phyloP scores from a whole-genome alignment of 2,797 vertebrate species.

The Eulemur mongoz region DNA sequence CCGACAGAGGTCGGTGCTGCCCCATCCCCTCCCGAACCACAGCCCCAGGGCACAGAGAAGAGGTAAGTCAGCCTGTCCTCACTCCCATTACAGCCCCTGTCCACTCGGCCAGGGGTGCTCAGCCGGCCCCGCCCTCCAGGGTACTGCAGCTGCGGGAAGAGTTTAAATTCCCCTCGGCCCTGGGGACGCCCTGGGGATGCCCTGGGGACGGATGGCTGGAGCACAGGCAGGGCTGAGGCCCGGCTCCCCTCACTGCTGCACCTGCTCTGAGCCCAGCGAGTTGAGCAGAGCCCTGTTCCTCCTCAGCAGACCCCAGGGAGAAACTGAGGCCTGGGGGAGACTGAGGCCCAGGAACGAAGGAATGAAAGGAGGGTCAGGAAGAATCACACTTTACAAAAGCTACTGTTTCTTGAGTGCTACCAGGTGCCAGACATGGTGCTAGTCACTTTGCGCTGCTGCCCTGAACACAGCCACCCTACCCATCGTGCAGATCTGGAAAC shows the following conservation, averaged over 20 bases:
- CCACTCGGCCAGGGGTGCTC: neutral
- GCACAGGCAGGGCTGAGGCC: neutral
- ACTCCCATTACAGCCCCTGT: neutral
- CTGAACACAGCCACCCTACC: neutral
- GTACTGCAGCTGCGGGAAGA: neutral
- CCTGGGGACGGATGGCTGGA: neutral
- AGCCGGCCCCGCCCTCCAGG: neutral
- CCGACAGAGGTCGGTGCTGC: neutral
- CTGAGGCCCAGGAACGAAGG: no score
- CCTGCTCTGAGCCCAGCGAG: neutral
- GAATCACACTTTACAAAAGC: neutral
- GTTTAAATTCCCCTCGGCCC: neutral
- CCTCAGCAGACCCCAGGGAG: neutral
- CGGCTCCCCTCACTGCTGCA: neutral
- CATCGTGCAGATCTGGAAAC: neutral
- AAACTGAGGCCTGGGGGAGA: neutral
- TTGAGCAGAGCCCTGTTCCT: neutral
- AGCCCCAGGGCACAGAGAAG: neutral
- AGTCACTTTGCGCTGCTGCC: rapidly evolving
- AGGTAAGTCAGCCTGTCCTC: neutral
- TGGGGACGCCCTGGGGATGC: no score
- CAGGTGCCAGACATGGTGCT: rapidly evolving
- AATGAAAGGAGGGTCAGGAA: neutral
- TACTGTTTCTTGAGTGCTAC: rapidly evolving
- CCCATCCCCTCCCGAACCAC: neutral